Base-by-base conservation (phyloP, 2,113 vertebrate genomes). In the Hystrix cristata region DNA sequence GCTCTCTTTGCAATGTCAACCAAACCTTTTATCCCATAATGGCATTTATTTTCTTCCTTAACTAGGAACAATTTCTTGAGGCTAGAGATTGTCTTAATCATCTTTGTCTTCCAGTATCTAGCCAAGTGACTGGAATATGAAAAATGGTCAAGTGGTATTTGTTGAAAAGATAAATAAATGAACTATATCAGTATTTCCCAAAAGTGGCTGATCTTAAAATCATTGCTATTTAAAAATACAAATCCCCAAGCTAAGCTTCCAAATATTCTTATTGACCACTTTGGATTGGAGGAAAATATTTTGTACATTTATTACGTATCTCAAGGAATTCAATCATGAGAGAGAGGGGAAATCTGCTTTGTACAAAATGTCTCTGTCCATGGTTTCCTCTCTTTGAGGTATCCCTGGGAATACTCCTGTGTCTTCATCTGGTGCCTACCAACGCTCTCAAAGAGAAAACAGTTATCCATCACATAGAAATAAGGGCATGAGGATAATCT, bases 401-500 rank as follows among this genome's bases (percentile, higher is more conserved):
- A 83, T 27, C 27, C 8, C 38, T 15, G 13, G 38, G 7, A 38
- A 83, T 29, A 15, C 0, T 7, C 7, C 27, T 80, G 18, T 18
- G 16, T 60, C 19, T 81, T 91, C 83, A 93, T 38, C 85, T 78
- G 27, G 19, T 86, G 82, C 12, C 60, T 87, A 86, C 64, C n/a
- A 87, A 48, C 80, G 69, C 53, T 93, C 87, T 19, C 34, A 95
- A 87, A 27, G 9, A 67, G 48, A 96, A 90, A 74, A 69, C 5
- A 65, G 1, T 15, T 34, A 83, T 93, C 67, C 34, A 87, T 55
- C 83, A 84, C 55, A 60, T 51, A 88, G 92, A 95, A 95, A 94
- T 67, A 95, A 96, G 48, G 38, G 15, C 34, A 90, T 78, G 23
- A 87, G 38, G 51, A 92, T 90, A 95, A 60, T 90, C 92, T 95